Conservation (phyloP, 2,888 invertebrate genomes). For the Syrista parreyssii region DNA sequence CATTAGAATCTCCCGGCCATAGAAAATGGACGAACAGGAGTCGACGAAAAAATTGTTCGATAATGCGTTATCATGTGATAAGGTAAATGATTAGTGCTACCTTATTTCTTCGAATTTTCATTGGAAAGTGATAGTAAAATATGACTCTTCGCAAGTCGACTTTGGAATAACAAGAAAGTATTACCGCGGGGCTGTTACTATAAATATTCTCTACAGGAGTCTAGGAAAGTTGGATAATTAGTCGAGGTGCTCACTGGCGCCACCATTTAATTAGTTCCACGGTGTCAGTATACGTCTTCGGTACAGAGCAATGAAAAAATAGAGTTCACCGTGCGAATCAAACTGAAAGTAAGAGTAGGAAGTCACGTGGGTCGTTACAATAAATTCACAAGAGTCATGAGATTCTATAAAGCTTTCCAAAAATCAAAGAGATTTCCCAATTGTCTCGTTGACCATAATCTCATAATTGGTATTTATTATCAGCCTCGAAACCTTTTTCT, state of each 20-base stretch:
- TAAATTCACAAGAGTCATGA: background rate
- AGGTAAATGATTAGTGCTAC: background rate
- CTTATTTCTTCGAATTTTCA: background rate
- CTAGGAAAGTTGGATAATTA: background rate
- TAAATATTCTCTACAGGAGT: background rate
- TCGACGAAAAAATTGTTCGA: background rate
- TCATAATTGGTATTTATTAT: background rate
- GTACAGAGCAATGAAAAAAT: background rate
- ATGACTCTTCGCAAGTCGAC: background rate
- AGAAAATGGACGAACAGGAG: background rate
- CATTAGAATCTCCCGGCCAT: background rate
- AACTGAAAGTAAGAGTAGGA: background rate
- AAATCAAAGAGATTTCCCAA: background rate
- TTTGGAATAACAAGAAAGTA: background rate
- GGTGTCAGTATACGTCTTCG: background rate
- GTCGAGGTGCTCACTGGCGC: background rate
- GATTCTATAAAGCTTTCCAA: background rate
- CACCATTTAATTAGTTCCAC: background rate
- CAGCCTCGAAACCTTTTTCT: background rate
- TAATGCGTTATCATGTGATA: background rate
- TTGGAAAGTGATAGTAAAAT: background rate
- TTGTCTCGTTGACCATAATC: background rate
- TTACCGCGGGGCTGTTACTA: background rate
- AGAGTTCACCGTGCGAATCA: background rate
- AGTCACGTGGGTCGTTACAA: too few relatives aligned